Percentiles rank a stretch among this genome's conserved stretches.
These are phyloP conservation scores for Chaetodon trifascialis DNA, from an alignment of 2,113 vertebrate genomes.

Conservation along the genomic window DNA sequence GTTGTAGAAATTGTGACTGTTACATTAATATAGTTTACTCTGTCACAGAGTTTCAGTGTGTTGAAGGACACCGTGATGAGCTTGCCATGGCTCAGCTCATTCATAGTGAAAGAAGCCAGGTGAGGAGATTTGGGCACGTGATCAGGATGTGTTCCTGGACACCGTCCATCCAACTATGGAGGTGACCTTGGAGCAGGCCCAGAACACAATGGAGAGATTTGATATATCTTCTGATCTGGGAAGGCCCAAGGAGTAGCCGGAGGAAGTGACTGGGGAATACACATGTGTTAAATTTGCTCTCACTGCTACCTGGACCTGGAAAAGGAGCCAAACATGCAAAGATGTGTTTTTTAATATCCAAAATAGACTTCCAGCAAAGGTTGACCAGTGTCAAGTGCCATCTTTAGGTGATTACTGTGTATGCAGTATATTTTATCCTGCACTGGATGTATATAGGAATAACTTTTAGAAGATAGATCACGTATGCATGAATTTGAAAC, in stretches of 20 bases:
- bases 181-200: neutral
- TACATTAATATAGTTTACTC: neutral
- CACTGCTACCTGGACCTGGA: neutral
- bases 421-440: neutral
- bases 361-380: too few species aligned
- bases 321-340: neutral
- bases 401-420: too few species aligned
- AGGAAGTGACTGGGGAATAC: neutral
- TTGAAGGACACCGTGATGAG: too few species aligned
- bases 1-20: neutral
- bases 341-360: neutral
- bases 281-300: neutral
- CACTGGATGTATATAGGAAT: neutral
- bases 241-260: neutral
- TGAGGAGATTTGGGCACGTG: neutral
- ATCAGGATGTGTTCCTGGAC: neutral
- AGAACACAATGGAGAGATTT: neutral
- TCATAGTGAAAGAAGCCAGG: neutral
- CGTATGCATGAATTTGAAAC: neutral
- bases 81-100: neutral
- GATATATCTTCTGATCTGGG: neutral
- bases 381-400: too few species aligned
- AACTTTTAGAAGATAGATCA: neutral
- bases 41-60: too few species aligned
- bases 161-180: neutral